phyloP scores from a whole-genome alignment of 2,888 invertebrate species.

The Timema cristinae region DNA sequence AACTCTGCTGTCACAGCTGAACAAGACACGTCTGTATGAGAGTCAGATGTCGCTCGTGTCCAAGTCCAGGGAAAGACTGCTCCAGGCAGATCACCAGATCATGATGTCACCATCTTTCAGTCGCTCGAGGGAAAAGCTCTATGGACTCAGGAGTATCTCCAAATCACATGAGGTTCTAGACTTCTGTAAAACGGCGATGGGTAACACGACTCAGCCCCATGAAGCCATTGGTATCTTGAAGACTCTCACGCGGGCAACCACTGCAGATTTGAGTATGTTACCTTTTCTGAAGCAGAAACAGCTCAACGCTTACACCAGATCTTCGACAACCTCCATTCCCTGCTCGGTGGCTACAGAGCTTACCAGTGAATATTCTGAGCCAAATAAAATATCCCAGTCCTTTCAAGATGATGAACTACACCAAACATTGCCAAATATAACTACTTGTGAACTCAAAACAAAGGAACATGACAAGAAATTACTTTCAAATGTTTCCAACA shows the following conservation, averaged over 20 bases:
- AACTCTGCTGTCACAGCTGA: constrained; percentile 31
- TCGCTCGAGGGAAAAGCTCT: constrained; percentile 48
- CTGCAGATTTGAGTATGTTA: constrained; percentile 28
- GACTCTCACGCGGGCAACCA: constrained; percentile 31
- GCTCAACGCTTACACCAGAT: constrained; percentile 12
- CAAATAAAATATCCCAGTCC: neutral
- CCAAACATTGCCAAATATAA: neutral
- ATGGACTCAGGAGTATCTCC: constrained; percentile 47
- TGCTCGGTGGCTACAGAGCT: neutral
- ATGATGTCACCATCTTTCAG: constrained; percentile 32
- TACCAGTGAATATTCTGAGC: neutral
- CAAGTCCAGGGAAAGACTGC: constrained; percentile 39
- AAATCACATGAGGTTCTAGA: constrained; percentile 50
- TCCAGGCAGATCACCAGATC: constrained; percentile 38
- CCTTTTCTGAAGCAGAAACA: constrained; percentile 21
- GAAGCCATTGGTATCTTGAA: constrained; percentile 21
- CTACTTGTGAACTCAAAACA: neutral
- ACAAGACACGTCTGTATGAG: constrained; percentile 43
- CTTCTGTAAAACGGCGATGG: constrained; percentile 41
- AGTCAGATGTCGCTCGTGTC: constrained; percentile 47
- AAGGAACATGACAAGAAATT: neutral
- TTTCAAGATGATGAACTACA: too few species aligned
- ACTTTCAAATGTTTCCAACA: neutral
- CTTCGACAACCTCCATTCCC: constrained; percentile 26
- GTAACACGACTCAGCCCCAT: constrained; percentile 2